Evolutionary conservation across 2,888 invertebrate genomes (phyloP).

Genomic region (Emmelina monodactyla): DNA sequence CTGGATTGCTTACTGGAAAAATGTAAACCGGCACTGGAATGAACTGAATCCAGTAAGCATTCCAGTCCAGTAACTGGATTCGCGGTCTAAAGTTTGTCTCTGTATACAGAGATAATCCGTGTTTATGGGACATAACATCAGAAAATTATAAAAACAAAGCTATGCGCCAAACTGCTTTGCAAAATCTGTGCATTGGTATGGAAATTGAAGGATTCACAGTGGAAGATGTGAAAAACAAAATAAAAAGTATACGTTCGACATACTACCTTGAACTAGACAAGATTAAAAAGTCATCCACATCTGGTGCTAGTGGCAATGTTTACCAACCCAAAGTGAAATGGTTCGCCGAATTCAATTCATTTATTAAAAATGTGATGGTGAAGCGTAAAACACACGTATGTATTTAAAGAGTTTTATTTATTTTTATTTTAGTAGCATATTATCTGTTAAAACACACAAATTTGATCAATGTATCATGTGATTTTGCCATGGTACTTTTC

Average conservation of each 20-base stretch:
- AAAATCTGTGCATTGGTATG: constrained; percentile 13
- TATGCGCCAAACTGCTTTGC: constrained; percentile 17
- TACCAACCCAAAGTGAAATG: constrained; percentile 16
- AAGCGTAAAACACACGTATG: constrained; percentile 12
- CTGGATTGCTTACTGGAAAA: too few relatives aligned
- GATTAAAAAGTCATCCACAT: constrained; percentile 16
- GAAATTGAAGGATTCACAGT: constrained; percentile 15
- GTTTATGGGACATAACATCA: constrained; percentile 17
- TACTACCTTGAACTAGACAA: constrained; percentile 18
- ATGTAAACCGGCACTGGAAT: too few relatives aligned
- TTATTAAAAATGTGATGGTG: constrained; percentile 14
- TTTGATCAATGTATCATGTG: constrained; percentile 3
- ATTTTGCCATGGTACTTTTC: constrained; percentile 11
- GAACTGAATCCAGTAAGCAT: too few relatives aligned
- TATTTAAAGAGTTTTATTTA: constrained; percentile 4
- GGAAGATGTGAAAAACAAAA: constrained; percentile 17
- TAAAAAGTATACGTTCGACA: constrained; percentile 17
- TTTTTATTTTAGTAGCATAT: not conserved
- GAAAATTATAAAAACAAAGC: constrained; percentile 18
- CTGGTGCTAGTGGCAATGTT: constrained; percentile 16
- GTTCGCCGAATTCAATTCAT: constrained; percentile 15
- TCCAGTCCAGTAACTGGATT: too few relatives aligned
- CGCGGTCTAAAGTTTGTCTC: constrained; percentile 5
- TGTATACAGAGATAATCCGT: constrained; percentile 12
- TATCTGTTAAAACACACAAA: not conserved